A percentile compares a stretch with the other conserved stretches of the same genome.
phyloP scores from a whole-genome alignment of 2,888 invertebrate genomes.

The Pogonocherus hispidulus region DNA sequence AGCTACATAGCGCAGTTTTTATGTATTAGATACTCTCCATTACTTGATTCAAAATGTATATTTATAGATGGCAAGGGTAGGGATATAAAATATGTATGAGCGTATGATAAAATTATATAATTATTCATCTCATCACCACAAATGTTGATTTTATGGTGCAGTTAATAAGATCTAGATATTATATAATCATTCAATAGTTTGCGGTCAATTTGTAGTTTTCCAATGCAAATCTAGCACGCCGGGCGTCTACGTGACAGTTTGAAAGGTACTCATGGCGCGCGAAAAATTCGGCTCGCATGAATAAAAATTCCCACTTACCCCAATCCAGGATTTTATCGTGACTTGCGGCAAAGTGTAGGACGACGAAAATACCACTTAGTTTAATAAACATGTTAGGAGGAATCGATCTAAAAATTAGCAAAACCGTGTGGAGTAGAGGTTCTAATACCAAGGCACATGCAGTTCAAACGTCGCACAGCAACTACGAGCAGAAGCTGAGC shows the following conservation, averaged over 20 bases:
- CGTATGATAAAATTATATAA: too few relatives aligned
- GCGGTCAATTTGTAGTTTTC: conserved; percentile 7
- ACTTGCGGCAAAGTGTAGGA: conserved; percentile 45
- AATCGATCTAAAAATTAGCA: conserved; percentile 32
- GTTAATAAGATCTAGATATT: too few relatives aligned
- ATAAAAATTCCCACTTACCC: conserved; percentile 59
- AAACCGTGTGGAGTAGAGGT: conserved; percentile 23
- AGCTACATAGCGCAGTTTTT: too few relatives aligned
- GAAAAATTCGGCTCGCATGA: conserved; percentile 49
- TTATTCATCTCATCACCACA: too few relatives aligned
- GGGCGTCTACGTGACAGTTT: conserved; percentile 56
- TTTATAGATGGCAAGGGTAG: too few relatives aligned
- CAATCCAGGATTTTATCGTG: conserved; percentile 49
- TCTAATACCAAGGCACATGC: conserved; percentile 40
- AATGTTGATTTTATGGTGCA: too few relatives aligned
- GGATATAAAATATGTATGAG: too few relatives aligned
- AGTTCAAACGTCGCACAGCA: conserved; percentile 35
- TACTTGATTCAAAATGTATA: too few relatives aligned
- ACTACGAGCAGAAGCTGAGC: conserved; percentile 43
- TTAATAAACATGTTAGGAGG: conserved; percentile 58
- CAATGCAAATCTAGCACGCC: conserved; percentile 32
- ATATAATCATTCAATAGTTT: neutral
- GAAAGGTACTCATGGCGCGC: conserved; percentile 55
- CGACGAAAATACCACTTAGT: conserved; percentile 56
- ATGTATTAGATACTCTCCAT: too few relatives aligned